Conservation (phyloP, 2,113 vertebrate species). For the Dolichallabes microphthalmus region DNA sequence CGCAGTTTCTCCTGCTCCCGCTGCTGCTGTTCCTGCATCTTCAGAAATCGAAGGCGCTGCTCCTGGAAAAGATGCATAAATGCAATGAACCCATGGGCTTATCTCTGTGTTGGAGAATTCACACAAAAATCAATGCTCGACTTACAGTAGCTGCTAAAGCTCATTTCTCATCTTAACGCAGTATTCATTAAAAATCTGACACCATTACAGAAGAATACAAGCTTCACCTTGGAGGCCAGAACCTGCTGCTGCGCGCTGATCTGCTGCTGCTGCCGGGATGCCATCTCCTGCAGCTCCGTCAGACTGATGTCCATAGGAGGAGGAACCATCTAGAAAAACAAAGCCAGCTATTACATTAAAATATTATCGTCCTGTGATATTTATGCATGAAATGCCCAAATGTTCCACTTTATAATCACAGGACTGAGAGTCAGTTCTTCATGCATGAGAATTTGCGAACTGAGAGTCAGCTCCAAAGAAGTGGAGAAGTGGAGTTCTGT, state of each 20-base stretch:
- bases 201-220: not conserved
- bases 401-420: not conserved
- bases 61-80: conserved; percentile 65
- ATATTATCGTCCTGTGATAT: not conserved
- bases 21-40: conserved; percentile 81
- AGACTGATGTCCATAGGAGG: conserved; percentile 85
- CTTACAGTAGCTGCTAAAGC: too few species aligned
- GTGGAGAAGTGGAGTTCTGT: not conserved
- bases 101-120: not conserved
- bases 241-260: conserved; percentile 88
- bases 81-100: not conserved
- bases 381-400: not conserved
- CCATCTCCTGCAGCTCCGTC: conserved; percentile 89
- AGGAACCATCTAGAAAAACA: conserved; percentile 69
- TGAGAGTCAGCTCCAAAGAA: not conserved
- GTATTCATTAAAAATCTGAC: not conserved
- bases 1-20: conserved; percentile 88
- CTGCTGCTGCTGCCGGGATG: conserved; percentile 88
- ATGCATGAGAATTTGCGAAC: not conserved
- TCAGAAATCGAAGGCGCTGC: conserved; percentile 78
- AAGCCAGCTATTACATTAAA: not conserved
- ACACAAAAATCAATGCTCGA: not conserved
- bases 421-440: not conserved
- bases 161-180: not conserved
- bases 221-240: conserved; percentile 82